These are phyloP conservation scores for Menidia menidia DNA, from an alignment of 2,797 vertebrate genomes.

Conservation along the genomic window DNA sequence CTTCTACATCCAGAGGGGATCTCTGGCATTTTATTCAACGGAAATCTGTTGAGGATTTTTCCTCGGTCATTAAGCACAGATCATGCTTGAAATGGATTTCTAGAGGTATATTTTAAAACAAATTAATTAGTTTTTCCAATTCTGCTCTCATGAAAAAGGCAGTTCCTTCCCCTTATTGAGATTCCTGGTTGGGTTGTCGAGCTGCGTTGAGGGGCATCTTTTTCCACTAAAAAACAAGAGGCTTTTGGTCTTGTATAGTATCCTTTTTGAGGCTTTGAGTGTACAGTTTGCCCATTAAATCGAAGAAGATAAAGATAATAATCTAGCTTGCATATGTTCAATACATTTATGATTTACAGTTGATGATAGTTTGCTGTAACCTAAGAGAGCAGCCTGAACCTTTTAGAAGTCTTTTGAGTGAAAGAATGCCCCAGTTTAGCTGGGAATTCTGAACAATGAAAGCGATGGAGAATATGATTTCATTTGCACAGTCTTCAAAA, in stretches of 20 bases:
- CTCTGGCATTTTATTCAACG: not conserved
- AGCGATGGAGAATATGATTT: not conserved
- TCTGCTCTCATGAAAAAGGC: too few species aligned
- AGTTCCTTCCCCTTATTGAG: too few species aligned
- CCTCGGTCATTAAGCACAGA: too few species aligned
- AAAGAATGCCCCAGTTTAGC: not conserved
- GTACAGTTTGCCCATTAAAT: not conserved
- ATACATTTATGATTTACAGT: not conserved
- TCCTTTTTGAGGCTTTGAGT: not conserved
- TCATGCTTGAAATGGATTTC: too few species aligned
- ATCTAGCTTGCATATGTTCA: not conserved
- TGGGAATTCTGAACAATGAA: not conserved
- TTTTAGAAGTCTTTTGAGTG: not conserved
- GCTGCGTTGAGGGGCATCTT: too few species aligned
- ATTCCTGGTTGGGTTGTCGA: too few species aligned
- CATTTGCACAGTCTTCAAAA: not conserved
- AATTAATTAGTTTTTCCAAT: too few species aligned
- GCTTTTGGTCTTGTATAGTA: too few species aligned
- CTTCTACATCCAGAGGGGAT: not conserved
- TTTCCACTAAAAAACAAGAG: too few species aligned
- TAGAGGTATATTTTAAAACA: too few species aligned
- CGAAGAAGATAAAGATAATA: conserved; percentile 1
- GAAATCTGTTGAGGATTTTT: too few species aligned
- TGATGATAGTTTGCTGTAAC: not conserved
- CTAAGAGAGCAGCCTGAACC: not conserved